Evolutionary conservation across 2,888 invertebrate species (phyloP).

Genomic region (Tetheella fluctuosa): DNA sequence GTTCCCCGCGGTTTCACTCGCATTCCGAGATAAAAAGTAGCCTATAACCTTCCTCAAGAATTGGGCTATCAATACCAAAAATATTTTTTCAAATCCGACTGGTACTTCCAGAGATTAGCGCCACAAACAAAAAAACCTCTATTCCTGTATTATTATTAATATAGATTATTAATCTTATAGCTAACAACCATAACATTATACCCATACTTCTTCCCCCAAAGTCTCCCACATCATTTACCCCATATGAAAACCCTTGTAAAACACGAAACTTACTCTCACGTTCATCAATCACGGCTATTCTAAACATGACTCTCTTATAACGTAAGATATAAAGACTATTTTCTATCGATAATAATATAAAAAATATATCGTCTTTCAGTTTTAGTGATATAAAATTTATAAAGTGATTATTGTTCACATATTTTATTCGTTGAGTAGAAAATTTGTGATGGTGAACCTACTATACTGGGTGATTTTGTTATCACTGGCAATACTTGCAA

Average conservation of each 20-base stretch:
- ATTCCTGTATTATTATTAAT: too few species aligned
- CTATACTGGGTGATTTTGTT: too few species aligned
- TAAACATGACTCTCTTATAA: conserved; percentile 5
- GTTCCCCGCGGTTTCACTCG: too few species aligned
- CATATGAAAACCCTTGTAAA: conserved; percentile 10
- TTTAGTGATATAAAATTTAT: neutral
- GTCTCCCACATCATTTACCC: neutral
- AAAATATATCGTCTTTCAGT: neutral
- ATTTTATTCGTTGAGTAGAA: neutral
- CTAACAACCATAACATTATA: neutral
- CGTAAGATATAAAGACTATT: neutral
- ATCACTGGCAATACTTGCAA: too few species aligned
- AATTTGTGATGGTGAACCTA: neutral
- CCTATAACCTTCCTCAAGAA: too few species aligned
- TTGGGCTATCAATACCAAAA: too few species aligned
- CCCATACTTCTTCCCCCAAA: neutral
- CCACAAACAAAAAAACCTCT: too few species aligned
- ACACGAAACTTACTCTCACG: conserved; percentile 13
- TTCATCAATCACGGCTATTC: conserved; percentile 16
- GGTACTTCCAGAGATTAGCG: too few species aligned
- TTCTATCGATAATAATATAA: neutral
- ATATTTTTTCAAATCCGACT: too few species aligned
- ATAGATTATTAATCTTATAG: neutral
- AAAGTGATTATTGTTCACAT: neutral
- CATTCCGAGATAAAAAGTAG: too few species aligned